phyloP scores from a whole-genome alignment of 1,140 invertebrate species.

The Atta cephalotes region DNA sequence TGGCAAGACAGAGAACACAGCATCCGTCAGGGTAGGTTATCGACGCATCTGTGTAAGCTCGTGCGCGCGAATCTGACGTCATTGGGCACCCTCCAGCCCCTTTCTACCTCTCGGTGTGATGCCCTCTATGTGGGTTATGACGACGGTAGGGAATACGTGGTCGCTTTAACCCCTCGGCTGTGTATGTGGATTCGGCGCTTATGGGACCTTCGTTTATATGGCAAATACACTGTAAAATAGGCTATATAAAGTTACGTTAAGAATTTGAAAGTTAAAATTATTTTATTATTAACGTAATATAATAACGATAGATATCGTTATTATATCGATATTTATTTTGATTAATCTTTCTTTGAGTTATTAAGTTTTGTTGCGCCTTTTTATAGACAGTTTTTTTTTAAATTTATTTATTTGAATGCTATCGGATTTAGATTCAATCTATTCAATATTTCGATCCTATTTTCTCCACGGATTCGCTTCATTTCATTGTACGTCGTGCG shows the following conservation, averaged over 20 bases:
- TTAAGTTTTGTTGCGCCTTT: background rate
- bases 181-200: slow-evolving; percentile 70
- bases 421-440: background rate
- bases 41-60: slow-evolving; percentile 74
- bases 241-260: background rate
- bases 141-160: slow-evolving; percentile 79
- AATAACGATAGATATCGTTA: background rate
- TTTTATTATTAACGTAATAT: background rate
- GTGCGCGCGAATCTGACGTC: slow-evolving; percentile 81
- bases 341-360: background rate
- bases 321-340: background rate
- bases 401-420: slow-evolving; percentile 1
- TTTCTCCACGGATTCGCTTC: background rate
- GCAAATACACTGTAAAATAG: slow-evolving; percentile 36
- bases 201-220: slow-evolving; percentile 60
- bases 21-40: slow-evolving; percentile 73
- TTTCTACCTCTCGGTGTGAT: slow-evolving; percentile 78
- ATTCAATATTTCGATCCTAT: slow-evolving; percentile 10
- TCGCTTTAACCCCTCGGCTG: slow-evolving; percentile 77
- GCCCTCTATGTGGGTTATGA: slow-evolving; percentile 85
- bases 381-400: background rate
- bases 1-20: slow-evolving; percentile 64
- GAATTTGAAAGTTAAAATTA: background rate
- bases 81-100: slow-evolving; percentile 70
- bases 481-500: slow-evolving; percentile 10